Conservation (phyloP, 2,113 vertebrate species). For the Cercocebus atys region DNA sequence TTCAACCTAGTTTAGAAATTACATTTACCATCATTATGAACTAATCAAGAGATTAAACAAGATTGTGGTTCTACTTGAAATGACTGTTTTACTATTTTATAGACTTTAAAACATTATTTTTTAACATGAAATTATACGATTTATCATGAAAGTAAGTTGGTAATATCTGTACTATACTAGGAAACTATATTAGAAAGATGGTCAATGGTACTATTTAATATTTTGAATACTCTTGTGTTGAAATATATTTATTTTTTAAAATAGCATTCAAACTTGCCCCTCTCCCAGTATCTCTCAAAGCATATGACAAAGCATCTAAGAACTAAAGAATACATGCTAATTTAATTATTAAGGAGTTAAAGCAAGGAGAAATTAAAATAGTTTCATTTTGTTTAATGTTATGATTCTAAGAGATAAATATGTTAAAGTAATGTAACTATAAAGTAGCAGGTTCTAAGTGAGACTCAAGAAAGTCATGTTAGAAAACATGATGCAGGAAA, state of each 20-base stretch:
- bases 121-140: background rate
- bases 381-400: slow-evolving; percentile 9
- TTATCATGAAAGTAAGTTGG: background rate
- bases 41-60: background rate
- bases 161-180: background rate
- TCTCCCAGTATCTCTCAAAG: slow-evolving; percentile 24
- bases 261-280: background rate
- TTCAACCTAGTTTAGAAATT: background rate
- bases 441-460: slow-evolving; percentile 10
- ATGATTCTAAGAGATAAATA: background rate
- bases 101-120: slow-evolving; percentile 16
- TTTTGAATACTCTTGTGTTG: background rate
- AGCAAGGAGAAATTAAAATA: slow-evolving; percentile 7
- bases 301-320: background rate
- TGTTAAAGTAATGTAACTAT: background rate
- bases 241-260: slow-evolving; percentile 28
- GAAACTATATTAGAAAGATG: background rate
- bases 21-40: background rate
- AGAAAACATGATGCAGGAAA: background rate
- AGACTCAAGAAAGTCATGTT: background rate
- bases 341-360: slow-evolving; percentile 24
- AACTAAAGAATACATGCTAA: background rate
- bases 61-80: background rate
- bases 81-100: background rate
- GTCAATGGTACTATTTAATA: background rate